phyloP scores from a whole-genome alignment of 2,113 vertebrate genomes.

The Cyphomyrus discorhynchus region DNA sequence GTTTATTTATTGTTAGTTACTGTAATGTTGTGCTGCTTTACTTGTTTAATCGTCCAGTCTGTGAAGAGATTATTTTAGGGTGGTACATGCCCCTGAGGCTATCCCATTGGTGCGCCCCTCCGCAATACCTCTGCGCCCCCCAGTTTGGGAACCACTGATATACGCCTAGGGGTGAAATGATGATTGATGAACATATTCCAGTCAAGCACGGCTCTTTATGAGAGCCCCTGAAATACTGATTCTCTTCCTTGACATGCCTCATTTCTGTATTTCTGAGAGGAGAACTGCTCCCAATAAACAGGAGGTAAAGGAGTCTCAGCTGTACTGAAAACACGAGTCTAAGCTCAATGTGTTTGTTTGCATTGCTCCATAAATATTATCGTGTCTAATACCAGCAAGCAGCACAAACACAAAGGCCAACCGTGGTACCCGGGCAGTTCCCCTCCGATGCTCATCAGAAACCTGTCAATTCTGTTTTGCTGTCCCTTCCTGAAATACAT shows the following conservation, averaged over 20 bases:
- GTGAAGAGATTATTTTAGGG: no score
- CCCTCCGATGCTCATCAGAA: neutral
- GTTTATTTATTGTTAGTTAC: no score
- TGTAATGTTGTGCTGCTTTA: no score
- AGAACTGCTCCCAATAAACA: slow-evolving; percentile 8
- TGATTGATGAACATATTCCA: neutral
- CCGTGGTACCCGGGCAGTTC: neutral
- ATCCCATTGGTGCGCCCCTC: no score
- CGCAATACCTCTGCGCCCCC: no score
- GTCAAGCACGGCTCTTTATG: neutral
- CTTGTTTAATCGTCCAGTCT: no score
- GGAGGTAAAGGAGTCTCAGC: neutral
- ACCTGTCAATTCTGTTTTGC: neutral
- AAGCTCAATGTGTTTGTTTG: neutral
- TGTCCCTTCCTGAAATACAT: neutral
- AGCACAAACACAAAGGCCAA: neutral
- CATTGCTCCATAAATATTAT: slow-evolving; percentile 32
- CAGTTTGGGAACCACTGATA: no score
- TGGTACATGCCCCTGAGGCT: no score
- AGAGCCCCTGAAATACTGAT: neutral
- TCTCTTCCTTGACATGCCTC: neutral
- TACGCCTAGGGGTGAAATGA: no score
- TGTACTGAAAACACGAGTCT: neutral
- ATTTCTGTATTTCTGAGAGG: slow-evolving; percentile 1
- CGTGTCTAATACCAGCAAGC: slow-evolving; percentile 10